Evolutionary conservation across 2,113 vertebrate genomes (phyloP), one percentile per base, ranked within the genome.

Genomic region (Mobula hypostoma): DNA sequence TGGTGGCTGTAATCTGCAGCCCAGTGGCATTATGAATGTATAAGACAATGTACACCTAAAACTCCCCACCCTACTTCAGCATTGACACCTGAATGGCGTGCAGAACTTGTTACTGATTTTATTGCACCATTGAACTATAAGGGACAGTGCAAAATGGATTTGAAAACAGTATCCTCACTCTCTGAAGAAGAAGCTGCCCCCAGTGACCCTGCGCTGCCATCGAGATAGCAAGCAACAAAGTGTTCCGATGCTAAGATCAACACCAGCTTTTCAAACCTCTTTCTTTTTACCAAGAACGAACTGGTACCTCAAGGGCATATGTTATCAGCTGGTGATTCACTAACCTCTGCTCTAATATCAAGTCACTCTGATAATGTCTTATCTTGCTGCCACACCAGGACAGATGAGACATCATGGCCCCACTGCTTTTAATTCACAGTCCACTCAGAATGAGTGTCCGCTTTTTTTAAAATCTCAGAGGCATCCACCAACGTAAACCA

Each of bases 361-460:
- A 93, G 24, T 93, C 91, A 93, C 70, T 93, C 91, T 93, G 91
- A 93, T 93, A 74, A 74, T 48, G 91, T 93, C 91, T 93, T 93
- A 93, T 93, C 91, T 93, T 74, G 91, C 68, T 93, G 91, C 70
- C 24, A 40, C 36, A 56, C 36, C 21, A 27, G 91, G 68, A 48
- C 91, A 93, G 91, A 93, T 93, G 91, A 93, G 91, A 93, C 40
- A 40, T 87, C 70, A 93, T 24, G 29, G 68, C 70, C 70, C 91
- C 68, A 74, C 70, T 56, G 91, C 70, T 40, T 93, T 68, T 74
- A 93, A 74, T 93, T 93, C 36, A 12, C 36, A 56, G 68, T 56
- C 70, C 68, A 76, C 91, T 93, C 91, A 48, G 24, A 70, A 76
- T 0, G 90, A 72, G 70, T 93, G 91, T 48, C 88, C 2, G 48